Base-by-base conservation (phyloP, 2,888 invertebrate species). In the Drosophila buzzatii region DNA sequence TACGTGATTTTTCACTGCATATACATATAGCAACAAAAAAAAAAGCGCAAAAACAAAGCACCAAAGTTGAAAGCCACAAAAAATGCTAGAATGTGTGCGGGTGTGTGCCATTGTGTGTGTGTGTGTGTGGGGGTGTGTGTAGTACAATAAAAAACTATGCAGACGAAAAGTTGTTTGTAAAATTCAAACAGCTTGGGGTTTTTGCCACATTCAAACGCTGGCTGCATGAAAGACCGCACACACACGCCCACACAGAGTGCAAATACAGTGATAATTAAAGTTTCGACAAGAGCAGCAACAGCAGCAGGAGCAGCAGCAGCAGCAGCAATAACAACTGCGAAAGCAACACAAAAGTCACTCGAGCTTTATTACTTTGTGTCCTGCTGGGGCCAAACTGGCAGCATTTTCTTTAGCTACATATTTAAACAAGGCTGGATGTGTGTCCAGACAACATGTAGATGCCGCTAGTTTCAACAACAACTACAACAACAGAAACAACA, bases 191-290 rank as follows among this genome's bases (percentile, higher is more conserved):
- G 73, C 45, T 59, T 59, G 59, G 49, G 59, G 49, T 49, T 51
- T 59, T 39, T 41, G 49, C 39, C 59, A 39, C 47, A 59, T 14
- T 35, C 37, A 52, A 18, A 51, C 47, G 52, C 47, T 66, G 12
- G 53, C 37, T 73, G 60, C 52, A 66, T 55, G 66, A 45, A 39
- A 59, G 55, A 63, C 49, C 42, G 23, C 33, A 60, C 37, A 37
- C 18, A 70, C 31, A 60, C 23, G 56, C 23, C 39, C 37, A 42
- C 44, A 51, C 23, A 66, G 23, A 59, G 67, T 71, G 77, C 81
- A 67, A 89, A 90, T 79, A 82, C 73, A 74, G 89, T 88, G 90
- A 86, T 86, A 86, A 86, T 86, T 86, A 86, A 86, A 86, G 89
- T 88, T 90, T 86, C 83, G 89, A 87, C 85, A 87, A 81, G 72